A percentile compares a stretch with the other conserved stretches of the same genome.
Conservation (phyloP, 2,888 invertebrate genomes). For the Selenia dentaria region DNA sequence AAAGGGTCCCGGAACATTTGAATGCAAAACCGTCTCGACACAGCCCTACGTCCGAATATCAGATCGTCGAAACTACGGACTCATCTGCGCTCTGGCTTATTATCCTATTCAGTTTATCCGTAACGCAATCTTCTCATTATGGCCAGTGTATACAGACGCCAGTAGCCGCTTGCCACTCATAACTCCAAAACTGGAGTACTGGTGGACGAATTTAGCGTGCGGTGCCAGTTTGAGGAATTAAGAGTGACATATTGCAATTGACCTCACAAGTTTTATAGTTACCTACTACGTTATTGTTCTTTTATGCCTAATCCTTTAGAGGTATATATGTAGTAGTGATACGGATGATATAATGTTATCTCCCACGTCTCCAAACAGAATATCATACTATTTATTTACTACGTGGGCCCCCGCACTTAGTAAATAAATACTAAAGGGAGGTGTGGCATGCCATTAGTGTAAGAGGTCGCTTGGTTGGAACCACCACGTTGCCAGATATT, state of each 20-base stretch:
- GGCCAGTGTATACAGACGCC: constrained; percentile 18
- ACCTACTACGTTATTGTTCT: neutral
- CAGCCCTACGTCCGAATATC: constrained; percentile 2
- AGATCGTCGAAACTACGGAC: constrained; percentile 12
- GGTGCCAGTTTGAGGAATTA: constrained; percentile 6
- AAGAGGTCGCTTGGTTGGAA: no score
- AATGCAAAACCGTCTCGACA: neutral
- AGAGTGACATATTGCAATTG: constrained; percentile 11
- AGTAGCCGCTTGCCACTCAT: constrained; percentile 8
- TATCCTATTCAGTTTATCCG: constrained; percentile 17
- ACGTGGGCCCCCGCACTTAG: no score
- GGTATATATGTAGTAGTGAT: no score
- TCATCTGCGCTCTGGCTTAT: constrained; percentile 18
- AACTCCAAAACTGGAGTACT: constrained; percentile 8
- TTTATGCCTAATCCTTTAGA: no score
- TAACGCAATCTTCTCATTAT: constrained; percentile 24
- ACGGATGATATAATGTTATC: no score
- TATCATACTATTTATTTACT: no score
- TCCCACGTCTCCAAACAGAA: no score
- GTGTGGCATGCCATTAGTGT: no score
- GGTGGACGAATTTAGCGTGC: constrained; percentile 11
- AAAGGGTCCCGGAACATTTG: no score
- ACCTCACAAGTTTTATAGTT: constrained; percentile 2
- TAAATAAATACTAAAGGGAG: no score
- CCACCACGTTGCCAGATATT: no score